phyloP scores from a whole-genome alignment of 2,888 invertebrate genomes.

The Arctia plantaginis region DNA sequence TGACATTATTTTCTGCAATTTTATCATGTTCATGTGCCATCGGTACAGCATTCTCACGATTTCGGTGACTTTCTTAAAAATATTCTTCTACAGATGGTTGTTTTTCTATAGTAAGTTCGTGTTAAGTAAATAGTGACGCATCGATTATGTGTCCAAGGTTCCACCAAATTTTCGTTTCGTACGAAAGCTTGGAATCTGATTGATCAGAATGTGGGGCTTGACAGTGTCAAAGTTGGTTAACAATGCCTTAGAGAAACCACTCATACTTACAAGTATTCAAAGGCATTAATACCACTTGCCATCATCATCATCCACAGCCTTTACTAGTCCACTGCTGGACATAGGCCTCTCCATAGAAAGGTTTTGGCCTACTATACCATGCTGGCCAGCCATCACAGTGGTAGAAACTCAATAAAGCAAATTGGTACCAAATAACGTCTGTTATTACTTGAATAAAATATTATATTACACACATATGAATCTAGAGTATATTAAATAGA shows the following conservation, averaged over 20 bases:
- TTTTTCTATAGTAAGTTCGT: too few species aligned
- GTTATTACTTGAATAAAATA: not conserved
- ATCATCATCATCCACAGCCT: not conserved
- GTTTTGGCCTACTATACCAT: too few species aligned
- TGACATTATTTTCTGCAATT: not conserved
- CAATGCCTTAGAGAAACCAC: not conserved
- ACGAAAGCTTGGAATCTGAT: too few species aligned
- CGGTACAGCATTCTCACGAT: not conserved
- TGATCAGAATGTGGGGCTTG: too few species aligned
- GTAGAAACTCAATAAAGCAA: not conserved
- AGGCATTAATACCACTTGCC: not conserved
- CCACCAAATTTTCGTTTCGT: too few species aligned
- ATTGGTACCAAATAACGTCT: not conserved
- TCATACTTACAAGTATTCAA: not conserved
- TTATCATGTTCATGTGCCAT: not conserved
- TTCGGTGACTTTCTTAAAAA: not conserved
- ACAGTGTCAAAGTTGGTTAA: not conserved
- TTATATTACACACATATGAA: not conserved
- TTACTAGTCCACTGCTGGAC: too few species aligned
- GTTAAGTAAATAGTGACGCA: too few species aligned
- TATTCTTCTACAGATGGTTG: not conserved
- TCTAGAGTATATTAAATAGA: conserved; percentile 4
- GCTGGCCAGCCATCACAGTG: too few species aligned
- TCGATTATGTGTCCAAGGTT: too few species aligned
- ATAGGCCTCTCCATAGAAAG: too few species aligned